Evolutionary conservation across 2,797 vertebrate species (phyloP).

Genomic region (Halcyon smyrnensis): DNA sequence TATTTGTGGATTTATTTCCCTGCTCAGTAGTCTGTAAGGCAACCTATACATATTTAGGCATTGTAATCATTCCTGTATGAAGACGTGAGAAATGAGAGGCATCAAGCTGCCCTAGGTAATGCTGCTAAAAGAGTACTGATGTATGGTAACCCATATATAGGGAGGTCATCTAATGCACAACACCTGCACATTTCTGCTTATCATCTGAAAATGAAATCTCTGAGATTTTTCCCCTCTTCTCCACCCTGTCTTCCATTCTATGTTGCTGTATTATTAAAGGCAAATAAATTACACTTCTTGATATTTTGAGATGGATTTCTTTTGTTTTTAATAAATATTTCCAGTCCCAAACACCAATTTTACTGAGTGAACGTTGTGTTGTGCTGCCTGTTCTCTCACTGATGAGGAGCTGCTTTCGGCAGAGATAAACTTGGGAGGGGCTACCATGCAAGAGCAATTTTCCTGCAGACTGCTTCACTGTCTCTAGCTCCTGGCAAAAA

Average conservation of each 20-base stretch:
- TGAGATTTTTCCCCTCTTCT: background rate
- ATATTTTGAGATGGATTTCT: background rate
- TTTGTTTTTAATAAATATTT: background rate
- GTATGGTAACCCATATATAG: slow-evolving; percentile 18
- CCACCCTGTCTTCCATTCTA: background rate
- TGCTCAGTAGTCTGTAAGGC: background rate
- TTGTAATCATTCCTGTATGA: slow-evolving; percentile 16
- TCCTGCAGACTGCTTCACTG: background rate
- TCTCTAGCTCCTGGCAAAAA: background rate
- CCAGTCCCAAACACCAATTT: background rate
- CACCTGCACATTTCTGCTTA: slow-evolving; percentile 66
- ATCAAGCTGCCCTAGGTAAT: slow-evolving; percentile 36
- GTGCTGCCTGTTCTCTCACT: background rate
- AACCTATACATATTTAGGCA: background rate
- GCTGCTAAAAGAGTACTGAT: slow-evolving; percentile 34
- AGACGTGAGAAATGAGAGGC: slow-evolving; percentile 35
- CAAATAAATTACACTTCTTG: background rate
- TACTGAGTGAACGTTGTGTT: background rate
- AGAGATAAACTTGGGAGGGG: background rate
- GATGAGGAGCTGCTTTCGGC: background rate
- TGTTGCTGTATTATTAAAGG: background rate
- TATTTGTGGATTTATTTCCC: slow-evolving; percentile 25
- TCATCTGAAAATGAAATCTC: slow-evolving; percentile 12
- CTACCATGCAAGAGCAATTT: background rate
- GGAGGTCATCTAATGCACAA: slow-evolving; percentile 31